Evolutionary conservation across 2,113 vertebrate species (phyloP).

Genomic region (Marmota flaviventris): DNA sequence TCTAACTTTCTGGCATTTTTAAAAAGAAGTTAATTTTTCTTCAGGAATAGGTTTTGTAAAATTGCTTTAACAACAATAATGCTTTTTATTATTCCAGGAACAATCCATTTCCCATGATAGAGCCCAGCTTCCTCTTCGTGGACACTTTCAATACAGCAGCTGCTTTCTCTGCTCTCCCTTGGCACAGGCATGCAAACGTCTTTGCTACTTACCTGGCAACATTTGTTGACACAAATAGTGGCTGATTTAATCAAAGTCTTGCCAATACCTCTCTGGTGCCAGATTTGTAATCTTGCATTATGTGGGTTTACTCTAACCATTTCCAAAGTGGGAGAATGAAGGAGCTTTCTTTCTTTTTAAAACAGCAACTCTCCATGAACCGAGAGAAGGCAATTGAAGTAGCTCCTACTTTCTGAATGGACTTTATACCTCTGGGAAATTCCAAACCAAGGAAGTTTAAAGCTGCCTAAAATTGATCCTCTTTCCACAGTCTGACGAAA

Average conservation of each 20-base stretch:
- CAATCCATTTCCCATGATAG: constrained; percentile 61
- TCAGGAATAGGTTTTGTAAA: constrained; percentile 15
- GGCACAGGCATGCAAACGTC: not conserved
- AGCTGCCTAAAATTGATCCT: not conserved
- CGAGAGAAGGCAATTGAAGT: constrained; percentile 1
- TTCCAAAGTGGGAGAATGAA: constrained; percentile 45
- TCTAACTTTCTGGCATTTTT: constrained; percentile 47
- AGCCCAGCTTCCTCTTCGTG: not conserved
- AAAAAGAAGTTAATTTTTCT: constrained; percentile 58
- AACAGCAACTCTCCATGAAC: constrained; percentile 12
- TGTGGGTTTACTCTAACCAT: not conserved
- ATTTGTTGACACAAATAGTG: constrained; percentile 61
- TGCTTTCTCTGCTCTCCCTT: not conserved
- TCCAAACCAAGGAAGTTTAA: constrained; percentile 34
- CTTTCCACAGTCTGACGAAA: not conserved
- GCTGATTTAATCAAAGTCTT: constrained; percentile 67
- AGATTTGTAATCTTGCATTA: constrained; percentile 11
- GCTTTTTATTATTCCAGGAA: constrained; percentile 57
- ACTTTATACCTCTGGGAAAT: not conserved
- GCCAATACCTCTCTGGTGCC: constrained; percentile 42
- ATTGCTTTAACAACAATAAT: constrained; percentile 59
- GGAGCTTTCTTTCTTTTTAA: constrained; percentile 15
- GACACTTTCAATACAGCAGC: constrained; percentile 51
- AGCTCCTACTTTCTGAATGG: not conserved
- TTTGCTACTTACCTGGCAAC: constrained; percentile 72